These are phyloP conservation scores for Aramus guarauna DNA, from an alignment of 2,113 vertebrate species.

Conservation along the genomic window DNA sequence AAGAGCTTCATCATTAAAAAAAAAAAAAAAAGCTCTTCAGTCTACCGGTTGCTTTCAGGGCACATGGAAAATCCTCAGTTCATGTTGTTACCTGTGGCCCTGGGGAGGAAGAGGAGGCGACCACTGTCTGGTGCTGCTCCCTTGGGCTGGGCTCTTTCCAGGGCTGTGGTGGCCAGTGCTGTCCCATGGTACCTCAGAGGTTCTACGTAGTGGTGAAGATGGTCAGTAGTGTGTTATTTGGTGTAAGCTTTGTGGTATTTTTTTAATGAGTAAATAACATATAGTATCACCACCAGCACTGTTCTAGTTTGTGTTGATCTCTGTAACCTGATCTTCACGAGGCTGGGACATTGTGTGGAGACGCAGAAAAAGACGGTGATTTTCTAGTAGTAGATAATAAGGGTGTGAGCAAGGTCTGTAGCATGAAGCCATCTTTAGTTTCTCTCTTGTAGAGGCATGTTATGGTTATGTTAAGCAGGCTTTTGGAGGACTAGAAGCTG, in stretches of 20 bases:
- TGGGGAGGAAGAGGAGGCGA: neutral
- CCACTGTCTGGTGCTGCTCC: neutral
- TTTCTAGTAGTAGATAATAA: neutral
- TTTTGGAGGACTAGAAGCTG: neutral
- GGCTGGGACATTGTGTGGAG: neutral
- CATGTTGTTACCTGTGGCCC: neutral
- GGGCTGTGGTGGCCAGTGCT: neutral
- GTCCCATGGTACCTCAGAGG: neutral
- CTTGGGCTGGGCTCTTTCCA: neutral
- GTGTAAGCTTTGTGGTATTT: neutral
- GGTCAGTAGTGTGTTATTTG: neutral
- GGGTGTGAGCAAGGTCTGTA: neutral
- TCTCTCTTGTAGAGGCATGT: neutral
- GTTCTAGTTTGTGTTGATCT: neutral
- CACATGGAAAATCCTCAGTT: neutral
- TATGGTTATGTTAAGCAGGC: neutral
- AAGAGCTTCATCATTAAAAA: neutral
- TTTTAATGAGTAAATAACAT: neutral
- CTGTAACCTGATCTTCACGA: neutral
- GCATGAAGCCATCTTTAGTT: neutral
- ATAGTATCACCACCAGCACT: neutral
- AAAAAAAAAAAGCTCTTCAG: neutral
- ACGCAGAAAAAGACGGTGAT: neutral
- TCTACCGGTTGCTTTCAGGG: neutral
- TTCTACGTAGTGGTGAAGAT: neutral